Evolutionary conservation across 2,797 vertebrate species (phyloP).

Genomic region (Melanotaenia pygmaea): DNA sequence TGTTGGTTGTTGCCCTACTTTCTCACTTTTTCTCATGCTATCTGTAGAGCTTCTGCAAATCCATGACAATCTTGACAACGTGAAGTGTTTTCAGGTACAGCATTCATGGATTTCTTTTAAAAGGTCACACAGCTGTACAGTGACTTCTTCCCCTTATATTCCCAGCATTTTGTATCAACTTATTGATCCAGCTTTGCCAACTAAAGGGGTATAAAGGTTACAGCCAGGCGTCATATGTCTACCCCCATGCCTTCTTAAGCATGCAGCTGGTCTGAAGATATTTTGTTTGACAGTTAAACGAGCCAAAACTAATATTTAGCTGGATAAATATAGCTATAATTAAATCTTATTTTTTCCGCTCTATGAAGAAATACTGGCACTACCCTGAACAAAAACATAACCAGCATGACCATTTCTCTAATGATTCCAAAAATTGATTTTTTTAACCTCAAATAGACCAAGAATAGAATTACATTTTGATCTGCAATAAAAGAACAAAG

Average conservation of each 20-base stretch:
- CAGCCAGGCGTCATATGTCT: constrained; percentile 25
- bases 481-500: constrained; percentile 29
- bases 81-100: constrained; percentile 27
- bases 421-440: constrained; percentile 39
- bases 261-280: constrained; percentile 34
- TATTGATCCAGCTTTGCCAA: constrained; percentile 73
- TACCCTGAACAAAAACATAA: constrained; percentile 22
- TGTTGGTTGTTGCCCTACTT: constrained; percentile 10
- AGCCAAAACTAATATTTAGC: constrained; percentile 54
- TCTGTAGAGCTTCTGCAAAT: constrained; percentile 11
- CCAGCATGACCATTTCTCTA: constrained; percentile 18
- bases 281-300: constrained; percentile 23
- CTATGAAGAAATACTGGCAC: constrained; percentile 44
- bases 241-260: constrained; percentile 30
- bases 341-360: background rate
- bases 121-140: constrained; percentile 79
- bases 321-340: constrained; percentile 40
- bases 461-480: constrained; percentile 3
- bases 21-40: background rate
- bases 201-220: constrained; percentile 73
- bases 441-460: constrained; percentile 14
- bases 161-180: constrained; percentile 70
- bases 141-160: constrained; percentile 71
- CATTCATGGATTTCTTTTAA: constrained; percentile 56
- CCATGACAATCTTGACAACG: background rate